phyloP scores from a whole-genome alignment of 1,140 invertebrate species.

The Macrocentrus cingulum region DNA sequence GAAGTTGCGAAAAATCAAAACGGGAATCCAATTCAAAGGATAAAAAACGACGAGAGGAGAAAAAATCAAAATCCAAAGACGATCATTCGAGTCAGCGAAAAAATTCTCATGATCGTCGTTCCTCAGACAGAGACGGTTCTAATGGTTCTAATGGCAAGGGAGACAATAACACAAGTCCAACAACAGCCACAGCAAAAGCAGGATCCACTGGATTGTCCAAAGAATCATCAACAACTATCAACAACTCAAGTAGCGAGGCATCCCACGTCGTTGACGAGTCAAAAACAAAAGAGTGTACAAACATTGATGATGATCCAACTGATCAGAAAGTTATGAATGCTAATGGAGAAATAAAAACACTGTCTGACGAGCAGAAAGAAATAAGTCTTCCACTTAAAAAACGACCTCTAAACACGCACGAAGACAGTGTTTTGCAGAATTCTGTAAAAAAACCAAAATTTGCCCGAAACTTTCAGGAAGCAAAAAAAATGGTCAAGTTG shows the following conservation, averaged over 20 bases:
- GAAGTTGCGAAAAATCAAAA: conserved; percentile 6
- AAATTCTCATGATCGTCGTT: conserved; percentile 52
- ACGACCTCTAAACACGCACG: conserved; percentile 36
- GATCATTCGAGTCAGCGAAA: conserved; percentile 54
- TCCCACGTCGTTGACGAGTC: conserved; percentile 47
- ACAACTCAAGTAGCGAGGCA: conserved; percentile 52
- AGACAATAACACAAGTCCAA: conserved; percentile 41
- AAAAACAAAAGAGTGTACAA: conserved; percentile 34
- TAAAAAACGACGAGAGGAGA: conserved; percentile 51
- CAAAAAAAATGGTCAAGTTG: conserved; percentile 65
- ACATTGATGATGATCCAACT: background rate
- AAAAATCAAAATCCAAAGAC: conserved; percentile 51
- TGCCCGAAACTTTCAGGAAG: conserved; percentile 64
- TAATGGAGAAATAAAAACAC: conserved; percentile 18
- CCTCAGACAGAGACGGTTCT: conserved; percentile 55
- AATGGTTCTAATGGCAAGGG: conserved; percentile 54
- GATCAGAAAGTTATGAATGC: conserved; percentile 9
- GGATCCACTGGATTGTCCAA: conserved; percentile 42
- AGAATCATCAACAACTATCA: conserved; percentile 44
- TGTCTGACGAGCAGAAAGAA: conserved; percentile 26
- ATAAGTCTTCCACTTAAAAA: conserved; percentile 50
- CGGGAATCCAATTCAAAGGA: conserved; percentile 38
- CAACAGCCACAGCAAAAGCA: conserved; percentile 36
- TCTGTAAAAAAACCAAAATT: conserved; percentile 63
- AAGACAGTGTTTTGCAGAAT: conserved; percentile 27